Conservation (phyloP, 2,113 vertebrate species). For the Elgaria multicarinata region DNA sequence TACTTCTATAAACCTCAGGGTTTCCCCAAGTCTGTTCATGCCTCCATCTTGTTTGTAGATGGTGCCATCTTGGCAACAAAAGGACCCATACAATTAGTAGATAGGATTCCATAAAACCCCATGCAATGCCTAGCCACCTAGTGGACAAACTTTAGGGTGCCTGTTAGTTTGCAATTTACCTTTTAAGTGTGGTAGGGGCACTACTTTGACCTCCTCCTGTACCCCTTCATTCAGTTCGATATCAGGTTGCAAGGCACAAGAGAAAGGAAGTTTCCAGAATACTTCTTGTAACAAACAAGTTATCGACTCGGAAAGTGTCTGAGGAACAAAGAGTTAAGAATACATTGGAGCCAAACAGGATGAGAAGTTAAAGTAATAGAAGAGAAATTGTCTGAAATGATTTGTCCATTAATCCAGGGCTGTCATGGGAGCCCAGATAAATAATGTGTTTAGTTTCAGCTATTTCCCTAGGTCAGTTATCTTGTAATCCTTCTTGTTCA, state of each 20-base stretch:
- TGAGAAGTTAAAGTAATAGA: conserved; percentile 34
- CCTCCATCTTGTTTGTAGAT: no score
- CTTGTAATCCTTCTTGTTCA: conserved; percentile 2
- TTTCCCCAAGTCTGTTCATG: no score
- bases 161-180: background rate
- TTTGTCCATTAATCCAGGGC: conserved; percentile 26
- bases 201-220: background rate
- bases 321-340: conserved; percentile 49
- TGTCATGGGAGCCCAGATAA: conserved; percentile 44
- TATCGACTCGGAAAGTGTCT: background rate
- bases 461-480: conserved; percentile 42
- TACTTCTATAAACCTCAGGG: no score
- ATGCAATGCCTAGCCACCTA: background rate
- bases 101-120: background rate
- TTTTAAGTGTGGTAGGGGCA: background rate
- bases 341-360: conserved; percentile 22
- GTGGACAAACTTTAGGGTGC: no score
- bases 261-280: background rate
- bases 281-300: background rate
- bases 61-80: no score
- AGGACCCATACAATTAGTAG: background rate
- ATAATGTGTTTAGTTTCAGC: conserved; percentile 51
- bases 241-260: background rate
- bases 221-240: background rate
- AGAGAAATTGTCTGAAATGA: conserved; percentile 28